Conservation (phyloP, 2,797 vertebrate species). For the Natrix natrix region DNA sequence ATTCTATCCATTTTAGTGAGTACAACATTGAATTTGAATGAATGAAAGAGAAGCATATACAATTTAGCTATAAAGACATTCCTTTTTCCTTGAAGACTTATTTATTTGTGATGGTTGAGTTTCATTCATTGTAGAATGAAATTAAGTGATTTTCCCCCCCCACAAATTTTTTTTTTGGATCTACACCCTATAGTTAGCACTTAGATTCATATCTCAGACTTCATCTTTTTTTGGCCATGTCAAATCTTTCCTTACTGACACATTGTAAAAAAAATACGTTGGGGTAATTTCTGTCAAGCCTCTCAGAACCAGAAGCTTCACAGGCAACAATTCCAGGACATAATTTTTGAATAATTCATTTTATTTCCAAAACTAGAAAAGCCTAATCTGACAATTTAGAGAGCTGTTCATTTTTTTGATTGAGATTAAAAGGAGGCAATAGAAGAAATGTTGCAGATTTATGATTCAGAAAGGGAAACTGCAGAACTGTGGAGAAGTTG, state of each 20-base stretch:
- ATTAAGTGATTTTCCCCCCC: background rate
- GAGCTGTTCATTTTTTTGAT: background rate
- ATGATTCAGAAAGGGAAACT: constrained; percentile 14
- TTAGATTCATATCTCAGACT: background rate
- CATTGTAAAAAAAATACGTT: background rate
- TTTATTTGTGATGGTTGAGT: background rate
- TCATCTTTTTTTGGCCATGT: background rate
- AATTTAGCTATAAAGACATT: background rate
- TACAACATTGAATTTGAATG: background rate
- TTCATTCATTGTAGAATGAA: background rate
- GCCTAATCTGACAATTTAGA: background rate
- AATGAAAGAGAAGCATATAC: background rate
- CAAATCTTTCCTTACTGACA: background rate
- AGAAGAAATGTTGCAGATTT: background rate
- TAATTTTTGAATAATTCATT: background rate
- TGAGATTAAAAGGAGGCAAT: background rate
- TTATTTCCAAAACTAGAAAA: background rate
- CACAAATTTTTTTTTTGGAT: background rate
- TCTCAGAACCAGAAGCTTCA: background rate
- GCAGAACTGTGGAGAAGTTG: background rate
- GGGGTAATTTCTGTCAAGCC: background rate
- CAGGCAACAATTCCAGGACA: background rate
- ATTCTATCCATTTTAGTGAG: background rate
- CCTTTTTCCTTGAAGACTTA: background rate
- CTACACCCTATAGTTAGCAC: background rate